Conservation (phyloP, 53 echinoderm and acorn worm genomes). For the Stichopus horrens region DNA sequence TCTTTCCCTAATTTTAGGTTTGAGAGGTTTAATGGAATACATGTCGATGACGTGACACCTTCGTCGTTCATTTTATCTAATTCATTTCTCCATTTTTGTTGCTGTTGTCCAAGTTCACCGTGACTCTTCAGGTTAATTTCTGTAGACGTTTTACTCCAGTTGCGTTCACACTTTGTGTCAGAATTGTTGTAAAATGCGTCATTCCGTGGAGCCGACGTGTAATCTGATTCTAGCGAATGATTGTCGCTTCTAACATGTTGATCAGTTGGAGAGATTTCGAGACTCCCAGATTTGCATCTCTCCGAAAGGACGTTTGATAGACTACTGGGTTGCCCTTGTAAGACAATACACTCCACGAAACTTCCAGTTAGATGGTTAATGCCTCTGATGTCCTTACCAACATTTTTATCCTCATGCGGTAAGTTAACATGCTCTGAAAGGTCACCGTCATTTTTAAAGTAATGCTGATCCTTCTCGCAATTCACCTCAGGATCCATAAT, state of each 20-base stretch:
- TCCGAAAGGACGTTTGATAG: neutral
- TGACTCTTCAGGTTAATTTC: neutral
- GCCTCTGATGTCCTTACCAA: slow-evolving; percentile 17
- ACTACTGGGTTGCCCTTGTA: neutral
- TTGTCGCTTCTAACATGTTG: neutral
- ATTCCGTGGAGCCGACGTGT: neutral
- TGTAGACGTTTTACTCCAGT: neutral
- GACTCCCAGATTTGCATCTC: neutral
- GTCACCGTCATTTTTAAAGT: neutral
- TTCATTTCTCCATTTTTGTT: neutral
- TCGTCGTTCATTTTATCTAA: neutral
- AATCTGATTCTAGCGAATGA: neutral
- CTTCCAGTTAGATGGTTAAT: slow-evolving; percentile 20
- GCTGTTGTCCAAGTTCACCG: neutral
- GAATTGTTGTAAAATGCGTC: neutral
- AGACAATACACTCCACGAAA: slow-evolving; percentile 15
- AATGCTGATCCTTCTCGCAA: neutral
- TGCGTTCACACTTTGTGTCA: neutral
- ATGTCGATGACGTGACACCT: neutral
- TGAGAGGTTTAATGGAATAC: neutral
- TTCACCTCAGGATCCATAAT: neutral
- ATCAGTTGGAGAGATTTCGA: neutral
- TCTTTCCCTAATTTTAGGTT: too few species aligned
- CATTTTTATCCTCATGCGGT: neutral
- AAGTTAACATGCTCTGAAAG: too few species aligned